Base-by-base conservation (phyloP, 2,888 invertebrate genomes). In the Malachius bipustulatus region DNA sequence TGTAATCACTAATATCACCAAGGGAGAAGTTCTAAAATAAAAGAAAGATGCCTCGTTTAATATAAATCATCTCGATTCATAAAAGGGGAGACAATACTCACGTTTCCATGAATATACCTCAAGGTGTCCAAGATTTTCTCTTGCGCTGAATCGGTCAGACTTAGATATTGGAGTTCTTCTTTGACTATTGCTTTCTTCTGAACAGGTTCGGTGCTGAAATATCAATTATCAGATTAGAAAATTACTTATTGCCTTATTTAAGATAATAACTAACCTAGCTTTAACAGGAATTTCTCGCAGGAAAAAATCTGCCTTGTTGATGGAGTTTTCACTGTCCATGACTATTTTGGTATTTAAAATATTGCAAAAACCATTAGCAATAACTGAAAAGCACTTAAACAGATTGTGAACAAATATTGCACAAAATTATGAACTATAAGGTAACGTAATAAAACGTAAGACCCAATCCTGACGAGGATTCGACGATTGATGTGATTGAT, bases 121-220 rank as follows among this genome's bases (percentile, higher is more conserved):
- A 85, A 59, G 2, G 83, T 82, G 42, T 83, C 80, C 62, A 82
- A 69, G 26, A 84, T 71, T 48, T 75, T 66, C 52, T 77, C 76
- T 53, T 83, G 81, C 2, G 79, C 74, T 47, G 77, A 74, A 15
- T 78, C 70, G 32, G 69, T 71, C 13, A 85, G 60, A 4, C 75
- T 69, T 30, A 85, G 60, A 4, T 77, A 77, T 51, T 83, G 82
- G 62, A 85, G 65, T 62, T 84, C 82, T 41, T 82, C 78, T 58
- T 79, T 82, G 1, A 79, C 68, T 4, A 66, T 59, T 16, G 66
- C 67, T 39, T 60, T 65, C 3, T 71, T 65, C 41, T 67, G 64
- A 27, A 54, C 46, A 34, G 66, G 32, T n/a, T n/a, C n/a, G n/a
- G n/a, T n/a, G n/a, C n/a, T n/a, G n/a, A n/a, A n/a, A n/a, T n/a